phyloP scores from a whole-genome alignment of 2,113 vertebrate genomes.

The Oryzias melastigma region DNA sequence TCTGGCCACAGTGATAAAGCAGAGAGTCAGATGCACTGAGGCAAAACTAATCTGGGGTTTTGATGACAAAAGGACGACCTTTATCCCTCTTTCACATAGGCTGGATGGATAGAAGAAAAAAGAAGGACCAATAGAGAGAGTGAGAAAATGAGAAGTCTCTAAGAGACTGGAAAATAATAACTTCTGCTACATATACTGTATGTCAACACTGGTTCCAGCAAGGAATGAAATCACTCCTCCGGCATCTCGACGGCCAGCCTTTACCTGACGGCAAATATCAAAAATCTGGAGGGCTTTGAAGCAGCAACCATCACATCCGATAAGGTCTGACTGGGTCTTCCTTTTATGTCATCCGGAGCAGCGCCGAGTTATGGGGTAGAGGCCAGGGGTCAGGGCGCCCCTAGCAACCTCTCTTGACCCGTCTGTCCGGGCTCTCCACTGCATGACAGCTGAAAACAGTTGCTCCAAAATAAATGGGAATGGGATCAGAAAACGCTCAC shows the following conservation, averaged over 20 bases:
- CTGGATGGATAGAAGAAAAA: conserved; percentile 46
- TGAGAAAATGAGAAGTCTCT: conserved; percentile 64
- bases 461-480: neutral
- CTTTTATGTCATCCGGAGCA: conserved; percentile 50
- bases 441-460: conserved; percentile 21
- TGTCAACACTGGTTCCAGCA: conserved; percentile 62
- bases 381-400: conserved; percentile 60
- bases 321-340: conserved; percentile 45
- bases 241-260: conserved; percentile 50
- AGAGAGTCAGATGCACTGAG: conserved; percentile 70
- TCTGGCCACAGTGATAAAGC: conserved; percentile 72
- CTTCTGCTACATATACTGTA: conserved; percentile 56
- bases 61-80: conserved; percentile 77
- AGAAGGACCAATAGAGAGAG: conserved; percentile 49
- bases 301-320: conserved; percentile 59
- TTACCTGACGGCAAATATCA: conserved; percentile 58
- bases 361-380: conserved; percentile 53
- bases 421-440: conserved; percentile 18
- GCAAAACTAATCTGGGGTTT: conserved; percentile 78
- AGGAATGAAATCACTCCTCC: conserved; percentile 39
- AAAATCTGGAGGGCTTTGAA: conserved; percentile 55
- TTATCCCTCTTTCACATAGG: conserved; percentile 65
- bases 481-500: neutral
- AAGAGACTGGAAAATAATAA: conserved; percentile 59
- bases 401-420: conserved; percentile 41